Percentiles rank a stretch among this genome's conserved stretches.
These are phyloP conservation scores for Dioctria linearis DNA, from an alignment of 2,888 invertebrate genomes.

Conservation along the genomic window DNA sequence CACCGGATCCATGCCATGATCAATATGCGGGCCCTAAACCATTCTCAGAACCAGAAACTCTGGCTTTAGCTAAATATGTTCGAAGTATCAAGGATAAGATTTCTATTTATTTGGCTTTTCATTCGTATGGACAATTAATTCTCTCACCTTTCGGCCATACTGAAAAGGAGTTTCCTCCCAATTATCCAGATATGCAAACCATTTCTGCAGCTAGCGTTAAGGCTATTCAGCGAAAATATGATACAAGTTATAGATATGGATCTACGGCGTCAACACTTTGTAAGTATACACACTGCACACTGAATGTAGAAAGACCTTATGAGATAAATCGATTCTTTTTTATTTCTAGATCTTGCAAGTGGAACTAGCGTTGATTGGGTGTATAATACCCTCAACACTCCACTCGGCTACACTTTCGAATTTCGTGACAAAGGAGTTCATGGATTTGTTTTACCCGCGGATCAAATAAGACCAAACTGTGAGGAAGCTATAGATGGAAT, in stretches of 20 bases:
- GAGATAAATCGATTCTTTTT: neutral
- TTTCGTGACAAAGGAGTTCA: conserved; percentile 78
- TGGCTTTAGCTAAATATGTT: conserved; percentile 71
- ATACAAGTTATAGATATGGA: conserved; percentile 73
- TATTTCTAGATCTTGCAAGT: conserved; percentile 69
- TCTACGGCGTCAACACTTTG: conserved; percentile 75
- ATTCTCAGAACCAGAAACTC: conserved; percentile 75
- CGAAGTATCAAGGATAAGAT: conserved; percentile 70
- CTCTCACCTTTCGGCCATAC: conserved; percentile 76
- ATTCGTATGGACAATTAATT: conserved; percentile 77
- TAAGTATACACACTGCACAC: conserved; percentile 63
- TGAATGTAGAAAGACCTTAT: neutral
- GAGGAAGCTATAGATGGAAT: conserved; percentile 75
- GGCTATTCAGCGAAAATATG: conserved; percentile 72
- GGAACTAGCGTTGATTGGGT: conserved; percentile 74
- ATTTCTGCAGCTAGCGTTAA: conserved; percentile 73
- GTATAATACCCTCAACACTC: conserved; percentile 71
- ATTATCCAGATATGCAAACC: conserved; percentile 70
- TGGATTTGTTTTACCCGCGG: conserved; percentile 79
- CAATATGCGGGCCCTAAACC: conserved; percentile 73
- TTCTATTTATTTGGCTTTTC: conserved; percentile 75
- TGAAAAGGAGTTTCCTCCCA: conserved; percentile 67
- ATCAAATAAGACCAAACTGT: conserved; percentile 76
- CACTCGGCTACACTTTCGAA: conserved; percentile 74
- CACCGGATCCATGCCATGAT: conserved; percentile 68